Conservation (phyloP, 2,888 invertebrate species). For the Andrena camellia region DNA sequence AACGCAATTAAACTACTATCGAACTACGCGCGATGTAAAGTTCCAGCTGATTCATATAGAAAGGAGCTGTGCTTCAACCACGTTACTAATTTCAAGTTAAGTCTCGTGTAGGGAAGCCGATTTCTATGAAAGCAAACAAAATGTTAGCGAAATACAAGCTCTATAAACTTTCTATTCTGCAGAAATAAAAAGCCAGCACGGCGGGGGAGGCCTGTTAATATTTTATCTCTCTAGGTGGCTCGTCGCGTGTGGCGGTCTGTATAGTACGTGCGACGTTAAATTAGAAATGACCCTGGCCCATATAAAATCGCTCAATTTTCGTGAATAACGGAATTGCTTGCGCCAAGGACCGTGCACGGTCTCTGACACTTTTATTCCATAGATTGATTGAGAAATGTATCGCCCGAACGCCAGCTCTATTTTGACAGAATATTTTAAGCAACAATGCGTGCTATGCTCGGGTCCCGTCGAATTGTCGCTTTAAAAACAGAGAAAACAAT, state of each 20-base stretch:
- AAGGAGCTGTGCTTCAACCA: too few species aligned
- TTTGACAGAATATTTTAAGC: slow-evolving; percentile 3
- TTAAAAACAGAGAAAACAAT: neutral
- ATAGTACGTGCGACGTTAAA: neutral
- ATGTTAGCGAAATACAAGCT: neutral
- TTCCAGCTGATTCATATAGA: too few species aligned
- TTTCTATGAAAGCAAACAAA: too few species aligned
- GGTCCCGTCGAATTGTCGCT: neutral
- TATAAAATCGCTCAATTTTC: slow-evolving; percentile 7
- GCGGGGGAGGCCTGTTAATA: neutral
- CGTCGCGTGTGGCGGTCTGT: neutral
- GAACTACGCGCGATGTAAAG: too few species aligned
- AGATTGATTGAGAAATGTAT: neutral
- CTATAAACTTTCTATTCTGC: neutral
- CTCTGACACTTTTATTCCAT: neutral
- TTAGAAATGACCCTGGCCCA: neutral
- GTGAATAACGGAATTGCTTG: neutral
- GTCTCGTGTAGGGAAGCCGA: too few species aligned
- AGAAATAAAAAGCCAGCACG: neutral
- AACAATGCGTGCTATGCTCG: too few species aligned
- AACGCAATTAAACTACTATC: too few species aligned
- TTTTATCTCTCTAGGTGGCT: neutral
- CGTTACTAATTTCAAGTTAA: too few species aligned
- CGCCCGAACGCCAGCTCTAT: neutral
- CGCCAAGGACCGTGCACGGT: neutral